phyloP scores from a whole-genome alignment of 2,888 invertebrate genomes.

The Hyposoter didymator region DNA sequence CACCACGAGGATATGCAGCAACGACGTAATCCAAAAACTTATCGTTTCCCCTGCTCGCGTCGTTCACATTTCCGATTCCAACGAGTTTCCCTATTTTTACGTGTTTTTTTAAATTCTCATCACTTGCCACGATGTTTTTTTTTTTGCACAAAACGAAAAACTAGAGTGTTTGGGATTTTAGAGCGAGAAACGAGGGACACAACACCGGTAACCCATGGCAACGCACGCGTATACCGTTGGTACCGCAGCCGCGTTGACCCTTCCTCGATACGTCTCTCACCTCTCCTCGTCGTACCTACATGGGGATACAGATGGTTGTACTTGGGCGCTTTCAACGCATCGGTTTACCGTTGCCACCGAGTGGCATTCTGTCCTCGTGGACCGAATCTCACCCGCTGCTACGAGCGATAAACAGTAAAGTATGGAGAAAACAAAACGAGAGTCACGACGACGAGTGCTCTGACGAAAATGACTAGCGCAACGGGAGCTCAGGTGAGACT shows the following conservation, averaged over 20 bases:
- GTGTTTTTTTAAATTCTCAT: neutral
- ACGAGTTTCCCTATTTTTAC: neutral
- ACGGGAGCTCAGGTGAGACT: neutral
- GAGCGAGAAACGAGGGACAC: slow-evolving; percentile 52
- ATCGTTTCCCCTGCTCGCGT: neutral
- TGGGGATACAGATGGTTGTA: neutral
- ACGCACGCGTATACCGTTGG: slow-evolving; percentile 50
- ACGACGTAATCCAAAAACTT: slow-evolving; percentile 7
- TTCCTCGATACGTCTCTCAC: neutral
- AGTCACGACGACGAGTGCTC: slow-evolving; percentile 7
- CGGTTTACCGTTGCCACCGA: slow-evolving; percentile 9
- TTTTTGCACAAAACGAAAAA: neutral
- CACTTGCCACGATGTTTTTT: neutral
- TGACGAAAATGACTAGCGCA: neutral
- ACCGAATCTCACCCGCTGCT: neutral
- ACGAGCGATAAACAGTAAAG: neutral
- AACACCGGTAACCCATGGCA: slow-evolving; percentile 70
- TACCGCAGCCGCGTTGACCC: slow-evolving; percentile 1
- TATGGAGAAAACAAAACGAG: neutral
- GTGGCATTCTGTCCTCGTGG: slow-evolving; percentile 3
- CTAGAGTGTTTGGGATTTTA: slow-evolving; percentile 3
- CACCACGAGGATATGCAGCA: neutral
- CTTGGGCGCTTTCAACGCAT: neutral
- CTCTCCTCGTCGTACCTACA: slow-evolving; percentile 7
- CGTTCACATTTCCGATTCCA: neutral